These are phyloP conservation scores for Silurus meridionalis DNA, from an alignment of 2,113 vertebrate genomes.

Conservation along the genomic window DNA sequence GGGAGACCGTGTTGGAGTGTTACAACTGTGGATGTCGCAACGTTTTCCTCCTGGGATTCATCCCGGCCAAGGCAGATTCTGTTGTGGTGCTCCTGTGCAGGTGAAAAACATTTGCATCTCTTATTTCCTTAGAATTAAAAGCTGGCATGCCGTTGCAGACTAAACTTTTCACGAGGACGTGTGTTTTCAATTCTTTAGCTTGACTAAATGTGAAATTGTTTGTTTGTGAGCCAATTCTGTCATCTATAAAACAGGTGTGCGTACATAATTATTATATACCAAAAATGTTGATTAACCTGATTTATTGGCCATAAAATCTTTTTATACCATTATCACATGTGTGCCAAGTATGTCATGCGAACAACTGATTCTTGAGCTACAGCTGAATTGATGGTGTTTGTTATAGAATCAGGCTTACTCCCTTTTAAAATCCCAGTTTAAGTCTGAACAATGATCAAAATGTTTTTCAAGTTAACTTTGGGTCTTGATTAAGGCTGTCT, in stretches of 20 bases:
- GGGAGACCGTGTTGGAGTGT: conserved; percentile 95
- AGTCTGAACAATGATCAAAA: background rate
- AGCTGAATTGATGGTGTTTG: background rate
- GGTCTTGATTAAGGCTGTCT: too few species aligned
- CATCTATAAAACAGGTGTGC: background rate
- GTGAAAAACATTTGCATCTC: conserved; percentile 61
- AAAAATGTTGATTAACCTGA: background rate
- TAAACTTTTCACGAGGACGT: background rate
- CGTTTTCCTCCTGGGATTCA: conserved; percentile 97
- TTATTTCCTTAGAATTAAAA: background rate
- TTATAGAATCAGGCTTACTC: background rate
- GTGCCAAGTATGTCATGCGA: background rate
- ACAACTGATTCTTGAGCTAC: background rate
- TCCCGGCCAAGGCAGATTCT: conserved; percentile 95
- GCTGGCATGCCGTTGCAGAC: background rate
- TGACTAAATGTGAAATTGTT: background rate
- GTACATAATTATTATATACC: background rate
- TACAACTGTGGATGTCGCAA: conserved; percentile 98
- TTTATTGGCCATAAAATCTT: too few species aligned
- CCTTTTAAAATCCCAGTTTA: background rate
- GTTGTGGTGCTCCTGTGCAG: conserved; percentile 97
- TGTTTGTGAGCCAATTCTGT: background rate
- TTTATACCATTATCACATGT: background rate
- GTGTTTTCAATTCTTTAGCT: background rate
- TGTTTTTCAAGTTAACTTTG: too few species aligned